Evolutionary conservation across 2,113 vertebrate species (phyloP).

Genomic region (Paramisgurnus dabryanus): DNA sequence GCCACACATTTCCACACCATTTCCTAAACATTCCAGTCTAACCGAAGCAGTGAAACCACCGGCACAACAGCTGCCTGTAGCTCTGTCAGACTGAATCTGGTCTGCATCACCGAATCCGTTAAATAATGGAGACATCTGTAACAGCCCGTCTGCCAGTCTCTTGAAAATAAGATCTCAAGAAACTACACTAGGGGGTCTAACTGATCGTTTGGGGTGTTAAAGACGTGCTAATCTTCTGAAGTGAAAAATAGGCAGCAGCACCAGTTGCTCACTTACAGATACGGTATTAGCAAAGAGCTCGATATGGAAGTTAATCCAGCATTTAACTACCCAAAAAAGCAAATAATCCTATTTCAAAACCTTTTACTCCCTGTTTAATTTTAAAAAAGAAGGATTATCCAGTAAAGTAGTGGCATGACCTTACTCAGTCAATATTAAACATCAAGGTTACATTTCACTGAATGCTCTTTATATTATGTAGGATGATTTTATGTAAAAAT

Average conservation of each 20-base stretch:
- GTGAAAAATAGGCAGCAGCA: background rate
- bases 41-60: conserved; percentile 7
- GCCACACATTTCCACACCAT: conserved; percentile 44
- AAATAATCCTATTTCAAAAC: conserved; percentile 18
- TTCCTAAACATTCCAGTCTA: conserved; percentile 34
- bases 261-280: background rate
- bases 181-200: conserved; percentile 19
- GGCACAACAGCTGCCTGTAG: conserved; percentile 31
- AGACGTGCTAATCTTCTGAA: conserved; percentile 39
- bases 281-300: conserved; percentile 4
- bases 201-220: conserved; percentile 44
- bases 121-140: conserved; percentile 53
- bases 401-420: too few species aligned
- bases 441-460: too few species aligned
- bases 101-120: conserved; percentile 42
- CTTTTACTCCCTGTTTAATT: background rate
- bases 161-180: conserved; percentile 37
- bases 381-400: background rate
- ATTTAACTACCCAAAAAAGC: background rate
- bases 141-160: conserved; percentile 30
- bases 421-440: too few species aligned
- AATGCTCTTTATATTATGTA: too few species aligned
- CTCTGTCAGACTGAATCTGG: conserved; percentile 46
- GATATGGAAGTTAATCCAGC: conserved; percentile 34
- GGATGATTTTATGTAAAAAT: too few species aligned